Conservation (phyloP, 2,888 invertebrate species). For the Folsomia candida region DNA sequence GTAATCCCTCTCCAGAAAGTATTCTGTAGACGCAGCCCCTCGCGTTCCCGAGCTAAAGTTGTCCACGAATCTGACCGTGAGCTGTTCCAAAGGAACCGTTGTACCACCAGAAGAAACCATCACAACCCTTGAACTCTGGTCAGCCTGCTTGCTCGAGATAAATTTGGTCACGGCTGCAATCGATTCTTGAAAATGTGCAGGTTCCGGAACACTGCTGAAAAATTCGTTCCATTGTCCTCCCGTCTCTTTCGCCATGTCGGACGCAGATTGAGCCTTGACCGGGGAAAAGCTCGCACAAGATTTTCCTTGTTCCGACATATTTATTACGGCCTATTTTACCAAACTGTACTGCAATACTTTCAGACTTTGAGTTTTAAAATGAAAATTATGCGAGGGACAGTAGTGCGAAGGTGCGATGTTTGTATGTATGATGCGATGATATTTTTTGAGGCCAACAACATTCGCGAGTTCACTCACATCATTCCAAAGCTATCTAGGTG, state of each 20-base stretch:
- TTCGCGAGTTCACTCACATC: too few relatives aligned
- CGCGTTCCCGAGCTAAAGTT: slow-evolving; percentile 97
- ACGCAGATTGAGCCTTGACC: background rate
- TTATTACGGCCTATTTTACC: too few relatives aligned
- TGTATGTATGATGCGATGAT: too few relatives aligned
- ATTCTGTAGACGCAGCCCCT: slow-evolving; percentile 92
- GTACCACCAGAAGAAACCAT: slow-evolving; percentile 45
- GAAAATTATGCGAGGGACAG: too few relatives aligned
- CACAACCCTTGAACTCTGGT: slow-evolving; percentile 24
- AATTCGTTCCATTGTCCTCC: slow-evolving; percentile 74
- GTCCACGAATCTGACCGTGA: slow-evolving; percentile 96
- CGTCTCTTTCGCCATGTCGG: slow-evolving; percentile 14
- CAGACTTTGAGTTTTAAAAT: too few relatives aligned
- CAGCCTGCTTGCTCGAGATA: background rate
- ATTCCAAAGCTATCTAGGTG: too few relatives aligned
- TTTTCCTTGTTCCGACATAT: too few relatives aligned
- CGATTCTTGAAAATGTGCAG: slow-evolving; percentile 73
- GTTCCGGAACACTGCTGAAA: slow-evolving; percentile 74
- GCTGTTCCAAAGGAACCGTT: slow-evolving; percentile 88
- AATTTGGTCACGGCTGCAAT: slow-evolving; percentile 66
- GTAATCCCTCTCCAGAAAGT: slow-evolving; percentile 76
- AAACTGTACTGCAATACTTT: too few relatives aligned
- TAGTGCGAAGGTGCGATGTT: too few relatives aligned
- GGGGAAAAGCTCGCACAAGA: too few relatives aligned
- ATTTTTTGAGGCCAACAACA: too few relatives aligned